These are phyloP conservation scores for Eupristina koningsbergeri DNA, from an alignment of 1,140 invertebrate species.

Conservation along the genomic window DNA sequence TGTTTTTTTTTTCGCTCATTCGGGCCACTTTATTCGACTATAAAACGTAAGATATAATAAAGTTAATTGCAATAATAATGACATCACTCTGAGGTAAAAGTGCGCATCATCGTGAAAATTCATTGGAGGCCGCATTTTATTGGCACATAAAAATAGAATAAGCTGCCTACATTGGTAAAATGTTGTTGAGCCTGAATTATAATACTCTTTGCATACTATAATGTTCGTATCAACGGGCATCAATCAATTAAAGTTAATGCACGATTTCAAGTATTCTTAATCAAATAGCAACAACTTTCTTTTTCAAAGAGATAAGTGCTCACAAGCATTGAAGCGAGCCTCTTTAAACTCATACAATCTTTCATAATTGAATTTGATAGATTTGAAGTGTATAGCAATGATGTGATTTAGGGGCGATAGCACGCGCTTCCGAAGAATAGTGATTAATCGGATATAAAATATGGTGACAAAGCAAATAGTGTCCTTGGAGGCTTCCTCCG, in stretches of 20 bases:
- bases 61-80: neutral
- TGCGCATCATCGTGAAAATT: neutral
- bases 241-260: neutral
- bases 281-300: neutral
- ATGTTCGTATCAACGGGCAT: neutral
- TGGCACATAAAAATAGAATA: neutral
- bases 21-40: neutral
- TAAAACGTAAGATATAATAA: neutral
- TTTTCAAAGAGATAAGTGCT: neutral
- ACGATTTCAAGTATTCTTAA: neutral
- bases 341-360: neutral
- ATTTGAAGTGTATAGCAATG: neutral
- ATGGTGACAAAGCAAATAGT: slow-evolving; percentile 21
- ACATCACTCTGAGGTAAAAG: neutral
- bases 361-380: neutral
- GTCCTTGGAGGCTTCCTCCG: slow-evolving; percentile 44
- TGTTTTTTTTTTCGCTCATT: neutral
- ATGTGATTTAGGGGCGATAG: neutral
- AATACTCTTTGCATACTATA: neutral
- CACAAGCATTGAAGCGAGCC: neutral
- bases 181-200: no score
- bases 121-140: neutral
- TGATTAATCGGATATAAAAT: slow-evolving; percentile 31
- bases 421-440: neutral
- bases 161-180: no score